Base-by-base conservation (phyloP, 2,797 vertebrate genomes). In the Sebastes kiyomatsui region DNA sequence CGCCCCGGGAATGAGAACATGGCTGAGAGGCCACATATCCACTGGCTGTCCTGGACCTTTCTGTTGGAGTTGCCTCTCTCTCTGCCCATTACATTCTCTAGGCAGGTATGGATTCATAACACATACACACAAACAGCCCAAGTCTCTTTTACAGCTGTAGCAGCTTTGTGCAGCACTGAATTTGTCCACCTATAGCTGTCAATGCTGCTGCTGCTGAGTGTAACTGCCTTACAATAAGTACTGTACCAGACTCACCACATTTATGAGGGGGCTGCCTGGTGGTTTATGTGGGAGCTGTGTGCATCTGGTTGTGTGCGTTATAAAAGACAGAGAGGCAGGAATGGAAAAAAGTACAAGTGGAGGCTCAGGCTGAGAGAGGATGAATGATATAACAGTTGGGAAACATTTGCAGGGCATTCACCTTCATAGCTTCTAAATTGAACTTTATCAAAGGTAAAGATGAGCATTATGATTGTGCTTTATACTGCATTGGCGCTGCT, bases 201-300 rank as follows among this genome's bases (percentile, higher is more conserved):
- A 38, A 16, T 14, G 54, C 74, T 69, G 65, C 76, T 73, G 54
- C 52, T 73, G 42, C 52, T 32, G 35, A 23, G 66, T 72, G 28
- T 84, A 56, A 81, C 55, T 64, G 61, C 69, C 4, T 69, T 67
- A 23, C 28, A 79, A 27, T 83, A 82, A 76, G 71, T 10, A 42
- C 54, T 46, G 42, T 46, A 46, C 42, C 77, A 77, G 75, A 25
- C 56, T 55, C 16, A 58, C 33, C 74, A 58, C 67, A 7, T 71
- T 72, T 71, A 72, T 75, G 76, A 42, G 52, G 35, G 28, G 70
- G 22, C 71, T 71, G 83, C 60, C 52, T 70, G 75, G 46, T 73
- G 79, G 70, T 81, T 80, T 80, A 67, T 86, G 73, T 23, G 55
- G 38, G 52, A 71, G 75, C 67, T 56, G 69, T 67, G 67, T 64